These are phyloP conservation scores for Ovibos moschatus DNA, from an alignment of 2,113 vertebrate genomes.

Conservation along the genomic window DNA sequence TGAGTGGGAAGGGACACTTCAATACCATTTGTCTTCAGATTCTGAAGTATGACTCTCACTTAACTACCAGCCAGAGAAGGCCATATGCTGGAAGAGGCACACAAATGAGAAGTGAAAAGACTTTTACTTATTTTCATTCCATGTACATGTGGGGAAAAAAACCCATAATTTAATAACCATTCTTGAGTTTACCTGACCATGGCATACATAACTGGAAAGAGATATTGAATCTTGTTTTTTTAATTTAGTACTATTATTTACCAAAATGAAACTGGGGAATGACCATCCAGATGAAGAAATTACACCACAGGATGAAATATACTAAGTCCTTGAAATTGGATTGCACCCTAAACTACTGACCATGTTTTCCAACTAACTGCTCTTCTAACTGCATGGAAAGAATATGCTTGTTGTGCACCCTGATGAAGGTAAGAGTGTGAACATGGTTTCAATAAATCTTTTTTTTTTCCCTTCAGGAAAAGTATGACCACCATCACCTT, in stretches of 20 bases:
- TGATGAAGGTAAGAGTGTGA: not conserved
- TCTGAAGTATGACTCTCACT: not conserved
- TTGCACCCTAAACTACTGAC: not conserved
- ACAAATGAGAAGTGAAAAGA: not conserved
- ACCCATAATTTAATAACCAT: not conserved
- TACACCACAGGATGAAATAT: not conserved
- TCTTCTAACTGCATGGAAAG: not conserved
- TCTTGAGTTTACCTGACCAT: not conserved
- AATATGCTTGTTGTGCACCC: not conserved
- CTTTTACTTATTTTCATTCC: not conserved
- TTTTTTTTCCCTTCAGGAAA: not conserved
- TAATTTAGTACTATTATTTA: not conserved
- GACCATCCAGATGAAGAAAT: not conserved
- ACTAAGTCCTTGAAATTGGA: not conserved
- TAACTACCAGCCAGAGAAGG: not conserved
- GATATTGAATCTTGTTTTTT: not conserved
- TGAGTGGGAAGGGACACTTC: not conserved
- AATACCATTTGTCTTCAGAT: not conserved
- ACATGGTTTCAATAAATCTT: not conserved
- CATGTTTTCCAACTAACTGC: not conserved
- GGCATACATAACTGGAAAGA: not conserved
- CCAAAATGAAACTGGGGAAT: not conserved
- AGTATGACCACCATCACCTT: not conserved
- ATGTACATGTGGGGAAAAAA: not conserved
- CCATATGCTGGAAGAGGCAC: not conserved